These are phyloP conservation scores for Leptogaster cylindrica DNA, from an alignment of 2,888 invertebrate species.

Conservation along the genomic window DNA sequence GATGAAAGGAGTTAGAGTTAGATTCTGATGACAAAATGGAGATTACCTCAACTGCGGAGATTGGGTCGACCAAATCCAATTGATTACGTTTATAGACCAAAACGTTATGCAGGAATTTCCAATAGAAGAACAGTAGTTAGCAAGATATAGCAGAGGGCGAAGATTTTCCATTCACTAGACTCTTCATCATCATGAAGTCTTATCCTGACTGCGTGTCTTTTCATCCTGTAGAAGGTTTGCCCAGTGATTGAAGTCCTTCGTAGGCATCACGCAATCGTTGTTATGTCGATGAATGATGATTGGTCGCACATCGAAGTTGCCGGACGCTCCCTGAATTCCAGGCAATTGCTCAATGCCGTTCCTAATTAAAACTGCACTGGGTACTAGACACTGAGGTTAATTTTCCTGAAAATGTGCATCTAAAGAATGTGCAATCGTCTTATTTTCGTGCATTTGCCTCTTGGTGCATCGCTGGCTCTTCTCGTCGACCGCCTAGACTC, in stretches of 20 bases:
- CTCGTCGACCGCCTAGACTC: slow-evolving; percentile 40
- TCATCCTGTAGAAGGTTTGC: not conserved
- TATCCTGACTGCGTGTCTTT: not conserved
- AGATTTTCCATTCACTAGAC: not conserved
- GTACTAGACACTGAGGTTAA: slow-evolving; percentile 43
- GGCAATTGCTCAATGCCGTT: slow-evolving; percentile 27
- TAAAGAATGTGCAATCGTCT: slow-evolving; percentile 44
- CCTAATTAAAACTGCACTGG: slow-evolving; percentile 29
- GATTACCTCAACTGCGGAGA: slow-evolving; percentile 1
- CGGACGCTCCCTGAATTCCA: slow-evolving; percentile 35
- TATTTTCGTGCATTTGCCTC: slow-evolving; percentile 47
- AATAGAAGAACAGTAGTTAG: not conserved
- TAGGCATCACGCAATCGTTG: too few species aligned
- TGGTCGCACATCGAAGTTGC: slow-evolving; percentile 18
- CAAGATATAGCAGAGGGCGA: not conserved
- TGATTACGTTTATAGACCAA: slow-evolving; percentile 10
- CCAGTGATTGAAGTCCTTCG: not conserved
- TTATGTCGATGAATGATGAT: not conserved
- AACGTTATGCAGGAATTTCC: not conserved
- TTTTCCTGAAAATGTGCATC: slow-evolving; percentile 47
- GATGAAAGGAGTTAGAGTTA: not conserved
- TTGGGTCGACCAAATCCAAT: slow-evolving; percentile 11
- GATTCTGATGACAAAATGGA: not conserved
- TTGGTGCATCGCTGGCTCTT: slow-evolving; percentile 46
- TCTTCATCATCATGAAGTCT: not conserved